phyloP scores from a whole-genome alignment of 2,797 vertebrate species.

The Cyprinodon diabolis region DNA sequence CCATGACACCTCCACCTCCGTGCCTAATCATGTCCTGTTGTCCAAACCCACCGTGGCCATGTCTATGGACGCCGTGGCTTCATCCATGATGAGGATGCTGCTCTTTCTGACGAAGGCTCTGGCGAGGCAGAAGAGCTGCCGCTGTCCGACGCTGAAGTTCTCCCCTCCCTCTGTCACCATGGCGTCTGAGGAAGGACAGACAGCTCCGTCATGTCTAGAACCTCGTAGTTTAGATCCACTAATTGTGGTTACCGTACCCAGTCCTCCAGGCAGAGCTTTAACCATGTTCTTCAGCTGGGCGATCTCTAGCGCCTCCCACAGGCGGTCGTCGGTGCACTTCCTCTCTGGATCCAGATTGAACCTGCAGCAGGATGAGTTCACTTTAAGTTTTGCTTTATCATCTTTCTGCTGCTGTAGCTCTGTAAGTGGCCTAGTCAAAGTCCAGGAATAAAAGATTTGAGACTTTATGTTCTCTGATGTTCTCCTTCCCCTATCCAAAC shows the following conservation, averaged over 20 bases:
- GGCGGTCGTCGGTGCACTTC: conserved; percentile 92
- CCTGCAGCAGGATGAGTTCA: conserved; percentile 65
- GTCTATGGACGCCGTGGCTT: conserved; percentile 97
- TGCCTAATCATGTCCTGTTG: background rate
- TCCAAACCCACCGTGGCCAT: conserved; percentile 90
- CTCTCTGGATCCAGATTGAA: conserved; percentile 96
- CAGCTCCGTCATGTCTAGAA: too few relatives aligned
- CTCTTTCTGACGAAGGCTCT: conserved; percentile 97
- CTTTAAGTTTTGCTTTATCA: background rate
- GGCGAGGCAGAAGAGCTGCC: conserved; percentile 96
- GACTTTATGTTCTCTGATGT: too few relatives aligned
- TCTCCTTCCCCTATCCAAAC: too few relatives aligned
- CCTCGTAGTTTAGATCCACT: too few relatives aligned
- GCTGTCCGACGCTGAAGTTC: conserved; percentile 97
- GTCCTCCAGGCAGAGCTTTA: conserved; percentile 91
- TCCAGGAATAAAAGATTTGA: too few relatives aligned
- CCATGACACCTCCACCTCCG: too few relatives aligned
- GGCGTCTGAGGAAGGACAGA: conserved; percentile 80
- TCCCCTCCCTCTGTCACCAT: conserved; percentile 95
- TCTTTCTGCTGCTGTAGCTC: too few relatives aligned
- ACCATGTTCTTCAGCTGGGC: conserved; percentile 99
- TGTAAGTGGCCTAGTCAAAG: too few relatives aligned
- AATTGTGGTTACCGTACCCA: conserved; percentile 76
- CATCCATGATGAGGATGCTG: conserved; percentile 99
- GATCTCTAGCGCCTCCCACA: conserved; percentile 98